Conservation (phyloP, 2,113 vertebrate genomes). For the Callorhinus ursinus region DNA sequence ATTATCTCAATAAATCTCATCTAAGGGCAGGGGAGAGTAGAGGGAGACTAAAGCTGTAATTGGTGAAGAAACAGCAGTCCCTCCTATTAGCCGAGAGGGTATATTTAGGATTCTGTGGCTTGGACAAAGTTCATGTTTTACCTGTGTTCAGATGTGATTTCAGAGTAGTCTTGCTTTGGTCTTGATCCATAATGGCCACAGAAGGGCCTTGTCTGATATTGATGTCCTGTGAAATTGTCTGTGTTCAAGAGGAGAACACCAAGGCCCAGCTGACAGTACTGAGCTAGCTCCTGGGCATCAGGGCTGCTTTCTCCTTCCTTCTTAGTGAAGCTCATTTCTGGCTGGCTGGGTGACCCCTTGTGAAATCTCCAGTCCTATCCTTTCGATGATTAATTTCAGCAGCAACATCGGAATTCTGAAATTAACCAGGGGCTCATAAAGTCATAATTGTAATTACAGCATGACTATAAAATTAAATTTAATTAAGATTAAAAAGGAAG, state of each 20-base stretch:
- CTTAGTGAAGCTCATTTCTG: slow-evolving; percentile 1
- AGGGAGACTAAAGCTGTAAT: not conserved
- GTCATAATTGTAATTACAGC: slow-evolving; percentile 45
- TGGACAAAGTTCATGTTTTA: not conserved
- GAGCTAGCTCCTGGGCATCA: not conserved
- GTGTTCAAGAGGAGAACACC: not conserved
- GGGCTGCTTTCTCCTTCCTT: not conserved
- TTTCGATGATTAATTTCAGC: slow-evolving; percentile 65
- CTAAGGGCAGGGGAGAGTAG: not conserved
- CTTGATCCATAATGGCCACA: not conserved
- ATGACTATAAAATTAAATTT: slow-evolving; percentile 31
- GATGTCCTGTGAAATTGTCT: not conserved
- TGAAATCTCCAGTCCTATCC: slow-evolving; percentile 52
- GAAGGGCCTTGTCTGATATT: not conserved
- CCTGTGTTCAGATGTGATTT: not conserved
- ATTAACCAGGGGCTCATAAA: slow-evolving; percentile 54
- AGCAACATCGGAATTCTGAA: slow-evolving; percentile 51
- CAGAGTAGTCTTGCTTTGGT: not conserved
- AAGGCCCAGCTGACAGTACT: not conserved
- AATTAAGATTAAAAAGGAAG: slow-evolving; percentile 58
- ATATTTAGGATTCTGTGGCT: not conserved
- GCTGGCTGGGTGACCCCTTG: not conserved
- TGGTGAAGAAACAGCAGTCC: not conserved
- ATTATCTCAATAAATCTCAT: not conserved
- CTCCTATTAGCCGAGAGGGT: not conserved